These are phyloP conservation scores for Salmo trutta DNA, from an alignment of 2,797 vertebrate genomes.

Conservation along the genomic window DNA sequence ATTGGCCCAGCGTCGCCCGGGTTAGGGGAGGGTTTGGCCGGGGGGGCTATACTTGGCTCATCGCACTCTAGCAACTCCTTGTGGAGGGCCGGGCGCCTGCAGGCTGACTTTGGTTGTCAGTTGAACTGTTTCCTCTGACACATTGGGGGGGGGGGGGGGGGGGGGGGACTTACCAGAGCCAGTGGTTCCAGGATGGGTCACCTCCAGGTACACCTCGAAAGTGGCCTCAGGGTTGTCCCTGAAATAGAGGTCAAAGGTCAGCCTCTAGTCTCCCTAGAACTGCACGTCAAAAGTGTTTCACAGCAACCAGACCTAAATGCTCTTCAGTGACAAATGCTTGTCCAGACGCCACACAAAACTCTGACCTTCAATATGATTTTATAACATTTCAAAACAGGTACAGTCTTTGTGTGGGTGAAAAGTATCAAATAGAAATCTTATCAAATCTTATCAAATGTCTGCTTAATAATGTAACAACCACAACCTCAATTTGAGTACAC, in stretches of 20 bases:
- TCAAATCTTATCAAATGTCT: not conserved
- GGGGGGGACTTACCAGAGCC: slow-evolving; percentile 65
- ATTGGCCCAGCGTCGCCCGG: too few relatives aligned
- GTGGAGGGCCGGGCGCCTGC: too few relatives aligned
- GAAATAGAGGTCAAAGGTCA: slow-evolving; percentile 36
- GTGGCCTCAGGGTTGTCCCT: slow-evolving; percentile 77
- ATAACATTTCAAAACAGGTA: not conserved
- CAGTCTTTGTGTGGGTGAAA: not conserved
- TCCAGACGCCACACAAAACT: not conserved
- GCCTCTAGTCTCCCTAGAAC: not conserved
- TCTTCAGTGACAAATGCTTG: not conserved
- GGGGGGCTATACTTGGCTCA: too few relatives aligned
- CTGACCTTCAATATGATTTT: not conserved
- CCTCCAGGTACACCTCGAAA: slow-evolving; percentile 78
- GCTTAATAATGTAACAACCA: not conserved
- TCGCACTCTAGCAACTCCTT: too few relatives aligned
- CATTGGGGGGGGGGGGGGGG: too few relatives aligned
- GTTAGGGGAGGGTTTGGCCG: too few relatives aligned
- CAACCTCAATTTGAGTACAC: not conserved
- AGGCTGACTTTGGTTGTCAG: too few relatives aligned
- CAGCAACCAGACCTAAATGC: not conserved
- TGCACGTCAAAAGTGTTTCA: not conserved
- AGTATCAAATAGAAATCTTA: not conserved
- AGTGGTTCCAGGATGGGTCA: slow-evolving; percentile 62
- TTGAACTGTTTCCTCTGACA: too few relatives aligned